These are phyloP conservation scores for Sminthurides aquaticus DNA, from an alignment of 2,888 invertebrate genomes.

Conservation along the genomic window DNA sequence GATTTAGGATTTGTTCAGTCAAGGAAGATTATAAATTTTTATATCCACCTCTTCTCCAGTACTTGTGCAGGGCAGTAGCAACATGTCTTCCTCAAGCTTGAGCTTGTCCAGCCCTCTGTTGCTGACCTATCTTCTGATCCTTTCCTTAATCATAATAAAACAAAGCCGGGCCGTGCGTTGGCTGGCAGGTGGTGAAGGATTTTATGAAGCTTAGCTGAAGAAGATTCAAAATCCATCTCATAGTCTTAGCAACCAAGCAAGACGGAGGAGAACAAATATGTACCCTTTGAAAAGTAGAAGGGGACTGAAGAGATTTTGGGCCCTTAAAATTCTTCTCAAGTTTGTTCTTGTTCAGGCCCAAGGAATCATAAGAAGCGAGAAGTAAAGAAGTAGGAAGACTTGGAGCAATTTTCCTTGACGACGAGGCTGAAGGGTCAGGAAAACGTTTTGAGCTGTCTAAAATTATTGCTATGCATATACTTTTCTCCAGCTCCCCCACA, in stretches of 20 bases:
- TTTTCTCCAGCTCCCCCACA: no score
- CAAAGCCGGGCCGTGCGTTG: neutral
- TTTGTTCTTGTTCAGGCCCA: neutral
- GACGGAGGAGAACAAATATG: no score
- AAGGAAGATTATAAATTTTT: neutral
- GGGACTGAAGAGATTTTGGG: neutral
- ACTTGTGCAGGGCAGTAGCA: no score
- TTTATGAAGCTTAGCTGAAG: neutral
- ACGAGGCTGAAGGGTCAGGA: no score
- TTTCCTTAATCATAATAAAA: neutral
- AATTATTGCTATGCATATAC: no score
- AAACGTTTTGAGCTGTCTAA: no score
- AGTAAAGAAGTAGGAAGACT: neutral
- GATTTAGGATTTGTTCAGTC: neutral
- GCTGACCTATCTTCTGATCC: neutral
- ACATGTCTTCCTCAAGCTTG: neutral
- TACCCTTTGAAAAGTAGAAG: no score
- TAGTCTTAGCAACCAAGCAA: neutral
- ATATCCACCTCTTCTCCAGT: no score
- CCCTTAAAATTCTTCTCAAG: neutral
- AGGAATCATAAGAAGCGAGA: neutral
- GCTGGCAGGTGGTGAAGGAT: neutral
- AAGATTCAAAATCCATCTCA: neutral
- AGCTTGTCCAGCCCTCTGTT: neutral
- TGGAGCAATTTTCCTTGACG: no score